phyloP scores from a whole-genome alignment of 2,797 vertebrate genomes.

The Dromococcyx pavoninus region DNA sequence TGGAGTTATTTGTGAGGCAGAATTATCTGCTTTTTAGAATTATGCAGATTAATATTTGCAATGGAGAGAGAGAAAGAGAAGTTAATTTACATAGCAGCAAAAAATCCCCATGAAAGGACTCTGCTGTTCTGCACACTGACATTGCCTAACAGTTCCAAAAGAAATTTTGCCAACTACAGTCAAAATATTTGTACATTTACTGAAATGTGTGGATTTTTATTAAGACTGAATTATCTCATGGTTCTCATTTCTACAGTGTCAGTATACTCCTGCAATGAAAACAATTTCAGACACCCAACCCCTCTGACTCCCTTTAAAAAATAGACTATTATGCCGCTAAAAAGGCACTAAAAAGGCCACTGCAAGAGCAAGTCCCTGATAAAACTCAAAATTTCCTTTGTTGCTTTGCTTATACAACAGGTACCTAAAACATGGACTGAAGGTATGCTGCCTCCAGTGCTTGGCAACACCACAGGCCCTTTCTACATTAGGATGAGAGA shows the following conservation, averaged over 20 bases:
- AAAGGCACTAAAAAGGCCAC: neutral
- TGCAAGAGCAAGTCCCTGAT: neutral
- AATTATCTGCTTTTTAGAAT: neutral
- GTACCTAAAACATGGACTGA: neutral
- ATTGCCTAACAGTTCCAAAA: neutral
- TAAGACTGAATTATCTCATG: neutral
- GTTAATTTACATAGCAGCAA: neutral
- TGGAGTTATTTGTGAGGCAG: neutral
- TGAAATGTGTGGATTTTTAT: neutral
- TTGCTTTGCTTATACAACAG: neutral
- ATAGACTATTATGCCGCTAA: neutral
- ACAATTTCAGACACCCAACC: neutral
- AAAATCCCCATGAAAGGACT: neutral
- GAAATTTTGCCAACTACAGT: neutral
- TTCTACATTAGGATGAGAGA: neutral
- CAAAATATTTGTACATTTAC: neutral
- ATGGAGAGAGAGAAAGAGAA: neutral
- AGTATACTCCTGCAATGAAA: neutral
- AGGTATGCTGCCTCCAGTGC: neutral
- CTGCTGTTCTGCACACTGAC: neutral
- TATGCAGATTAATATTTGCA: neutral
- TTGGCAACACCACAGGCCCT: neutral
- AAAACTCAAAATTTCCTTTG: neutral
- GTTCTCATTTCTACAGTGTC: neutral
- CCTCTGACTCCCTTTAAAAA: neutral